Conservation (phyloP, 2,888 invertebrate genomes). For the Leptopilina drosophilae region DNA sequence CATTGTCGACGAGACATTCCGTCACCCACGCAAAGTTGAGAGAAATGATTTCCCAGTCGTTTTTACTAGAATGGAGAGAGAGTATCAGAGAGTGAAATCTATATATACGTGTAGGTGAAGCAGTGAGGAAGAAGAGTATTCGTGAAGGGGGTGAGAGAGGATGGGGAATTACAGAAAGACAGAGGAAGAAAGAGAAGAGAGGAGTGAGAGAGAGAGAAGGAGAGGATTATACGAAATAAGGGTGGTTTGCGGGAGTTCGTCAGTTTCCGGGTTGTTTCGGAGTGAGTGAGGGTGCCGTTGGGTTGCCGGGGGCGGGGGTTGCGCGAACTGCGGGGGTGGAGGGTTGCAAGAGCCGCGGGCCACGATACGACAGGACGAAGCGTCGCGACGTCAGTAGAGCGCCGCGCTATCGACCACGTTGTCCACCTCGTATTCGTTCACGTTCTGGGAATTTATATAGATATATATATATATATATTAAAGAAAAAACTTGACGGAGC, state of each 20-base stretch:
- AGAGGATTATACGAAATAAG: slow-evolving; percentile 65
- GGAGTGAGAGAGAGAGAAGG: slow-evolving; percentile 44
- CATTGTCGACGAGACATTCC: not conserved
- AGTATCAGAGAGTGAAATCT: slow-evolving; percentile 25
- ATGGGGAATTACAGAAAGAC: slow-evolving; percentile 47
- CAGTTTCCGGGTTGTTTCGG: slow-evolving; percentile 76
- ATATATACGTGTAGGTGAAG: not conserved
- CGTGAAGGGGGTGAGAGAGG: not conserved
- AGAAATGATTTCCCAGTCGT: slow-evolving; percentile 11
- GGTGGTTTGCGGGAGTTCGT: slow-evolving; percentile 71
- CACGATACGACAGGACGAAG: slow-evolving; percentile 78
- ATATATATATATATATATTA: too few relatives aligned
- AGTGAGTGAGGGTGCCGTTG: slow-evolving; percentile 66
- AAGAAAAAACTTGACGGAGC: not conserved
- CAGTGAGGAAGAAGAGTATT: not conserved
- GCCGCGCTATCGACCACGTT: slow-evolving; percentile 75
- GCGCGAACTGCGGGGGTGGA: slow-evolving; percentile 59
- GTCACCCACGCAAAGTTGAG: slow-evolving; percentile 26
- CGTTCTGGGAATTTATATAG: slow-evolving; percentile 46
- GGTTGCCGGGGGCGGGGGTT: slow-evolving; percentile 58
- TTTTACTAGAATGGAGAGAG: slow-evolving; percentile 19
- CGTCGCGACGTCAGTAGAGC: slow-evolving; percentile 77
- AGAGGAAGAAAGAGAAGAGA: too few relatives aligned
- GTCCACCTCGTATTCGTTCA: slow-evolving; percentile 58
- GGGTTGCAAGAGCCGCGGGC: slow-evolving; percentile 75